These are phyloP conservation scores for human (Homo sapiens) DNA, from an alignment of 2,113 vertebrate species.

Conservation along the genomic window DNA sequence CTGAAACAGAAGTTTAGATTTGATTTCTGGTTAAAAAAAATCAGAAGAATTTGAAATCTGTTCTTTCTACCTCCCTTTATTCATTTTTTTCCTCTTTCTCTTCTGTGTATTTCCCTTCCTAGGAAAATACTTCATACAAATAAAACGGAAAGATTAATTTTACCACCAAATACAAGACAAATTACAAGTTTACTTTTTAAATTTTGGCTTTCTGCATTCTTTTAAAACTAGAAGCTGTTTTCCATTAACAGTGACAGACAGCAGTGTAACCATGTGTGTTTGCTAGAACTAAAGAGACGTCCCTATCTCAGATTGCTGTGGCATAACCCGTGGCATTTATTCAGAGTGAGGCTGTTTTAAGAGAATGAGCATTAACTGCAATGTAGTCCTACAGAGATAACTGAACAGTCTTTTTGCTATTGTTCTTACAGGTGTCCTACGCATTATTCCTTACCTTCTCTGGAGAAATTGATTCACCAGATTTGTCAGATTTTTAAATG, in stretches of 20 bases:
- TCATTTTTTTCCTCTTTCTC: background rate
- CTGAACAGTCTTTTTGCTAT: background rate
- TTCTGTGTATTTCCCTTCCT: background rate
- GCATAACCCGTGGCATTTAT: background rate
- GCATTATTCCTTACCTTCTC: background rate
- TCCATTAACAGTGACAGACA: background rate
- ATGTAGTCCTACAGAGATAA: background rate
- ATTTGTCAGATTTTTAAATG: slow-evolving; percentile 35
- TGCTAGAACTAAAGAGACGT: background rate
- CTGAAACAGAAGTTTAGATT: background rate
- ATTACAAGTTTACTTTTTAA: background rate
- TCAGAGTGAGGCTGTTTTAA: background rate
- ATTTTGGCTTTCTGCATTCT: background rate
- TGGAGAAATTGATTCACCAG: background rate
- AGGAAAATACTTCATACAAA: background rate
- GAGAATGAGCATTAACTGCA: background rate
- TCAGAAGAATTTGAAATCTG: background rate
- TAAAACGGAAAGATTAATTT: background rate
- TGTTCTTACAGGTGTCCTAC: background rate
- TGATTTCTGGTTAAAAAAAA: background rate
- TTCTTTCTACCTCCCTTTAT: background rate
- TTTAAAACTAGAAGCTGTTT: background rate
- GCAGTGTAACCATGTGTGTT: background rate
- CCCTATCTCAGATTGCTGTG: background rate
- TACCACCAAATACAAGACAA: background rate